phyloP scores from a whole-genome alignment of 2,888 invertebrate species.

The Thymelicus sylvestris region DNA sequence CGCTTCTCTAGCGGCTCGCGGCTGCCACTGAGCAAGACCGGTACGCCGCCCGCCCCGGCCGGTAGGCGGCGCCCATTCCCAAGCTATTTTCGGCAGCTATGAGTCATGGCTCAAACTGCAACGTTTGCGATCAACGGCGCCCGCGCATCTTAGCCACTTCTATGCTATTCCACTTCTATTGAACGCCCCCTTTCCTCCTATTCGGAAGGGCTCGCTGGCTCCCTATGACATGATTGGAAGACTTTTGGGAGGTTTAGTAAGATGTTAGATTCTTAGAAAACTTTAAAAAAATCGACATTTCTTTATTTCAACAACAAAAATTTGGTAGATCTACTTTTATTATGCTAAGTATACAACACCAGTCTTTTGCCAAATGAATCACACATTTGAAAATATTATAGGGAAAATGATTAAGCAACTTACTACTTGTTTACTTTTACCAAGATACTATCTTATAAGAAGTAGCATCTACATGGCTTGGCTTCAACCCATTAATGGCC shows the following conservation, averaged over 20 bases:
- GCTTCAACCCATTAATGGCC: too few species aligned
- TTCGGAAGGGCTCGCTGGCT: not conserved
- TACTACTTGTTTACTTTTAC: too few species aligned
- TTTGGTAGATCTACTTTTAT: too few species aligned
- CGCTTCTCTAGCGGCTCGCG: constrained; percentile 79
- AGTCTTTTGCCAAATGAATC: too few species aligned
- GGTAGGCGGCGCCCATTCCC: constrained; percentile 82
- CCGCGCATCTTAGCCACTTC: constrained; percentile 73
- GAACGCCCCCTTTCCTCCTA: constrained; percentile 7
- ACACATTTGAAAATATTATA: too few species aligned
- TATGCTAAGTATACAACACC: too few species aligned
- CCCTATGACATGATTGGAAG: not conserved
- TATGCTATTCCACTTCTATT: constrained; percentile 50
- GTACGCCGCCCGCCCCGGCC: constrained; percentile 80
- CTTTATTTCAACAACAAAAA: too few species aligned
- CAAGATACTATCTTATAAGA: too few species aligned
- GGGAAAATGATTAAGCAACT: too few species aligned
- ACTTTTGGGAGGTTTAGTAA: not conserved
- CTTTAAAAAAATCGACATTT: too few species aligned
- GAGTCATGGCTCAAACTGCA: constrained; percentile 77
- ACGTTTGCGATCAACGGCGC: constrained; percentile 64
- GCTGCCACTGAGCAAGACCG: constrained; percentile 77
- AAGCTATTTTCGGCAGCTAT: constrained; percentile 78
- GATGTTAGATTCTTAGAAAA: too few species aligned
- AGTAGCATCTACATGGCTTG: too few species aligned